Conservation (phyloP, 2,888 invertebrate species). For the Vannuccia rotundouncinata region DNA sequence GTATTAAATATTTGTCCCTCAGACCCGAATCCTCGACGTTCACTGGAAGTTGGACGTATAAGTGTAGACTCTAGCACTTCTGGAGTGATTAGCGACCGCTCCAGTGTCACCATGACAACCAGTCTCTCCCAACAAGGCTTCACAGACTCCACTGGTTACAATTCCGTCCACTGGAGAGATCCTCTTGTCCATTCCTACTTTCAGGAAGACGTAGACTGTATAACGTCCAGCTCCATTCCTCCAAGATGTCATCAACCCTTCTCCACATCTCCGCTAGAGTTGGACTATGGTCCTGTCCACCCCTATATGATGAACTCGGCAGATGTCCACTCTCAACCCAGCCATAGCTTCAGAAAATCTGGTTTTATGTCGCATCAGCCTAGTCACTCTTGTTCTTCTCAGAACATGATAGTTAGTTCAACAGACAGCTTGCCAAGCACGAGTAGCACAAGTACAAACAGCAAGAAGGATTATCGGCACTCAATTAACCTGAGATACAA, state of each 20-base stretch:
- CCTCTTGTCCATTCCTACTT: background rate
- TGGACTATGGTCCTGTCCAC: conserved; percentile 17
- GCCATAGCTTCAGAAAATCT: background rate
- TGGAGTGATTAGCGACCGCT: conserved; percentile 5
- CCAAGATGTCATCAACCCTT: background rate
- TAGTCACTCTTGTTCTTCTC: no score
- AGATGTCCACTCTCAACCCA: background rate
- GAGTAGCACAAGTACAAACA: background rate
- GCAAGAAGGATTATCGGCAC: background rate
- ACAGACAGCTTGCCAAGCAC: background rate
- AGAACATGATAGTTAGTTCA: background rate
- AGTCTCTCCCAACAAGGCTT: background rate
- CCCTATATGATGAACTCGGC: background rate
- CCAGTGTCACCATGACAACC: background rate
- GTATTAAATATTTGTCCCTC: no score
- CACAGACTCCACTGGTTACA: background rate
- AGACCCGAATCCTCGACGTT: background rate
- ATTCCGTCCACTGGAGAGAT: conserved; percentile 10
- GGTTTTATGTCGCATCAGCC: no score
- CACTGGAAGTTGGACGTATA: background rate
- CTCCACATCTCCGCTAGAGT: background rate
- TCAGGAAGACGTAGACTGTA: background rate
- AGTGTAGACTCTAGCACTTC: conserved; percentile 17
- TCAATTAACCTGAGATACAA: no score
- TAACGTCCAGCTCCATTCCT: background rate